Evolutionary conservation across 2,113 vertebrate genomes (phyloP), one percentile per base, ranked within the genome.

Genomic region (Illadopsis cleaveri): DNA sequence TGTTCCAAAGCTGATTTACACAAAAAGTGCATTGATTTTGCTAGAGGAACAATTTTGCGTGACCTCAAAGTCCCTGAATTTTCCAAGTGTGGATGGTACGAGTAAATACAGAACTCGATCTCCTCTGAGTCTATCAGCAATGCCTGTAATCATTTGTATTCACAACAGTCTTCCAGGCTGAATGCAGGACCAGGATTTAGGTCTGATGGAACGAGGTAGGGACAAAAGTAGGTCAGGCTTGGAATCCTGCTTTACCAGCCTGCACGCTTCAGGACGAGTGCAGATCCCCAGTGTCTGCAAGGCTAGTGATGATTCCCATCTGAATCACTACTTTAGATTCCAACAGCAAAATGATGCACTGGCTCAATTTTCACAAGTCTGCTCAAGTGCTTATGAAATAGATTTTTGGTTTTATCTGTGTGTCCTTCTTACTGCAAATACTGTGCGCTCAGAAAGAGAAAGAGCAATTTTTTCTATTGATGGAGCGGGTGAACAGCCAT

Each of bases 381-480:
- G 72, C 60, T 88, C 47, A 37, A 88, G 76, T 16, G 76, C 86
- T 86, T 60, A 86, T 90, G 90, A 90, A 84, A 93, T 69, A 77
- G 58, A 72, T 89, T 92, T 93, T 47, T 9, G 51, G 88, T 40
- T 93, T 94, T 81, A 81, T 78, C 40, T 78, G 50, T 50, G 10
- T 81, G 79, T 81, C 79, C 88, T 95, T 91, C 93, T 96, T 86
- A 90, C 76, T 69, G 85, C 92, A 96, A 96, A 96, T 94, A 93
- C 82, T 89, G 79, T 75, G 75, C 12, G 11, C 90, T 81, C 72
- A 15, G 90, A 76, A 92, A 91, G 68, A 96, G 90, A 95, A 96
- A 95, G 90, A 93, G 90, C 93, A 86, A 95, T 96, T 94, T 95
- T 94, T 93, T 77, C 94, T 93, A 93, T 97, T 95, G 96, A 94